Base-by-base conservation (phyloP, 2,113 vertebrate genomes). In the Festucalex cinctus region DNA sequence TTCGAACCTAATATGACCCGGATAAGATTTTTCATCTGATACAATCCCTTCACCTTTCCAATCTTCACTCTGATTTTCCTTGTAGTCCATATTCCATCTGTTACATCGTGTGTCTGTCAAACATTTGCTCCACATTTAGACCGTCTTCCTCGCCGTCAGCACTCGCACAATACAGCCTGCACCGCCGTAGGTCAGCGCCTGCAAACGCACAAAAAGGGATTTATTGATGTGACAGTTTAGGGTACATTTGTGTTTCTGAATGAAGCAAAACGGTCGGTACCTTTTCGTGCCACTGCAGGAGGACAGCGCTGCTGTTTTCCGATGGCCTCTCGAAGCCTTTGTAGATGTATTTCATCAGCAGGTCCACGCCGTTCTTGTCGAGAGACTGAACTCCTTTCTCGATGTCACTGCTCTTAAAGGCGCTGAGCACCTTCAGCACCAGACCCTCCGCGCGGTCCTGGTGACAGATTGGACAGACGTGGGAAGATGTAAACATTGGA, bases 261-360 rank as follows among this genome's bases (percentile, higher is more conserved):
- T 60, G 20, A 4, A 37, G 28, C 19, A 17, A 58, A 20, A 19
- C 65, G n/a, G 28, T 65, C 65, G n/a, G 28, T 65, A 98, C 97
- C 95, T 95, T 99, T 89, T 99, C 97, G 0, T 99, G 97, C 97
- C 97, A 99, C 78, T 98, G 97, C 84, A 99, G 73, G 35, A 99
- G 89, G 66, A 97, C 89, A 0, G 97, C 95, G 1, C 97, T 99
- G 92, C 95, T 98, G 82, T 99, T 99, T 80, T 99, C 97, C 0
- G 96, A 98, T 2, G 97, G 97, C 70, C 87, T 94, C 88, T 99
- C 97, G 5, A 99, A 99, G 75, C 97, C 97, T 88, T 98, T 98
- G 92, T 99, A 99, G 91, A 99, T 98, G 88, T 99, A 99, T 83
- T 99, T 98, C 97, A 99, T 98, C 51, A 98, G 91, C 74, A 99